Base-by-base conservation (phyloP, 2,888 invertebrate species). In the Callyntrura sp. region DNA sequence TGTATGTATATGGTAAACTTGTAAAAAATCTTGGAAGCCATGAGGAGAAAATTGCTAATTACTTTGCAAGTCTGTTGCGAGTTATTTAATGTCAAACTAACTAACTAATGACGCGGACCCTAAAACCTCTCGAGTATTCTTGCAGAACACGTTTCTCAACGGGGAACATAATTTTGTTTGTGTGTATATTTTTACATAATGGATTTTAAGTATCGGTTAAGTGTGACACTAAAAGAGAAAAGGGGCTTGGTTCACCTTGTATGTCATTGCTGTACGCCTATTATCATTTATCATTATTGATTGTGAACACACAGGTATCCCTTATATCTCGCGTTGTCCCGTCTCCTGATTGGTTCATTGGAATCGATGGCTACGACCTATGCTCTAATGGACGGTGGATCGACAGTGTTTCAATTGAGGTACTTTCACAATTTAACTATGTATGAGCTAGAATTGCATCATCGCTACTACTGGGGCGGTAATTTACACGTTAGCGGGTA, bases 371-470 rank as follows among this genome's bases (percentile, higher is more conserved):
- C 94, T 97, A 98, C 94, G 97, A 98, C 94, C 96, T 99, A 1
- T 98, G 98, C 94, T 97, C 97, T 84, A 97, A 97, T 93, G 98
- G 98, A 25, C 97, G 97, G 94, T 99, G 98, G 98, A 96, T 98
- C 92, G 98, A 98, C 94, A 97, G 97, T 92, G 97, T 98, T 90
- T 97, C 97, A 83, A 96, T 98, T 91, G 98, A 98, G 96, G 97
- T 97, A 95, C 95, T 94, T n/a, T 93, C 0, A 12, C 5, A 35
- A 28, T 12, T 28, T 62, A 25, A 20, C 4, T 60, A 20, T 35
- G 6, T 6, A 35, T 35, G 35, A 6, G 2, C 35, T 35, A 35
- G 2, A 35, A 35, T 35, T 35, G 2, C 6, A 6, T 35, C 35
- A 35, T 35, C 6, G 35, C 35, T 35, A n/a, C 35, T 35, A n/a